Evolutionary conservation across 1,140 invertebrate species (phyloP).

Genomic region (Magallana gigas): DNA sequence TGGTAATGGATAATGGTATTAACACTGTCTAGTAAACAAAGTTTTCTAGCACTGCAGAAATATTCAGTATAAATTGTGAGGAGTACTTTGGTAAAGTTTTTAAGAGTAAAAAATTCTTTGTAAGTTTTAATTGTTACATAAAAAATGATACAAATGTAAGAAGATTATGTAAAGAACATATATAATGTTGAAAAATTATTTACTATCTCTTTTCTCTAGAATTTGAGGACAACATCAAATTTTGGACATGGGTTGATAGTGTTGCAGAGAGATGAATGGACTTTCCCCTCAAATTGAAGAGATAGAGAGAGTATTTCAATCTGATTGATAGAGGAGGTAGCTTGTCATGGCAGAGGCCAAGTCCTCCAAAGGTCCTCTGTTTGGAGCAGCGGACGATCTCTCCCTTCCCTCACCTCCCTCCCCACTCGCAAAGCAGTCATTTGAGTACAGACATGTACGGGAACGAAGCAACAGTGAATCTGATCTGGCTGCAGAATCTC

Average conservation of each 20-base stretch:
- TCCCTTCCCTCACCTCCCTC: conserved; percentile 64
- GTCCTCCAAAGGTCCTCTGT: conserved; percentile 53
- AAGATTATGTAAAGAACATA: not conserved
- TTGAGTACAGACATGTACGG: conserved; percentile 54
- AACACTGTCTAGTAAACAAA: too few species aligned
- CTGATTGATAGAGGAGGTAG: not conserved
- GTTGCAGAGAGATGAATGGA: not conserved
- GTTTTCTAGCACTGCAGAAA: too few species aligned
- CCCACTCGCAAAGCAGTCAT: conserved; percentile 43
- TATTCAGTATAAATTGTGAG: too few species aligned
- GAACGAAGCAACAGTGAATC: conserved; percentile 73
- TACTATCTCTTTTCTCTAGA: not conserved
- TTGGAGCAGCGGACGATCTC: conserved; percentile 69
- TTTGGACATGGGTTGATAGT: conserved; percentile 5
- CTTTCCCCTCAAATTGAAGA: not conserved
- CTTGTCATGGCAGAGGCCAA: conserved; percentile 61
- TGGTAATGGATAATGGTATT: too few species aligned
- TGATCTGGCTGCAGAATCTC: conserved; percentile 62
- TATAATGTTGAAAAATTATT: not conserved
- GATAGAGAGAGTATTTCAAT: not conserved
- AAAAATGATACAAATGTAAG: too few species aligned
- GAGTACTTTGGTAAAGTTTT: too few species aligned
- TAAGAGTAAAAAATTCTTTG: too few species aligned
- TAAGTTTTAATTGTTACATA: too few species aligned
- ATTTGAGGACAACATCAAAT: not conserved